A percentile compares a stretch with the other conserved stretches of the same genome.
These are phyloP conservation scores for Acromyrmex echinatior DNA, from an alignment of 1,140 invertebrate species.

Conservation along the genomic window DNA sequence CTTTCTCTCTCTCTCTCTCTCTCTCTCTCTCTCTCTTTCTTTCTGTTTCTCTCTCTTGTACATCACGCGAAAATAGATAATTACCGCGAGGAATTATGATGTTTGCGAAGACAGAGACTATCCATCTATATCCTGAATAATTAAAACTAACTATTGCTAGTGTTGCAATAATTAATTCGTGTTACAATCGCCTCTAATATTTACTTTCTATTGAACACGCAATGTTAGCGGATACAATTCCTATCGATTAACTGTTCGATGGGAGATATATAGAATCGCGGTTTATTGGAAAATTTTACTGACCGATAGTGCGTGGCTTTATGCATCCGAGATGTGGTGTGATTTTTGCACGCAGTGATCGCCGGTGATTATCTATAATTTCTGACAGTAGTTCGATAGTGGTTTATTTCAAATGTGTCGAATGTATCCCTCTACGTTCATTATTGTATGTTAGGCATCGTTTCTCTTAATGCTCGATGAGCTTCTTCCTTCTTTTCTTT, in stretches of 20 bases:
- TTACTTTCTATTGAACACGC: background rate
- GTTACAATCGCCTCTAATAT: background rate
- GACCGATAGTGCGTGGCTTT: background rate
- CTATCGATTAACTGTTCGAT: conserved; percentile 11
- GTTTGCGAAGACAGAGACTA: background rate
- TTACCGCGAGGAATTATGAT: conserved; percentile 7
- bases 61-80: background rate
- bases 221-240: conserved; percentile 19
- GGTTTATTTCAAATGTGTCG: conserved; percentile 7
- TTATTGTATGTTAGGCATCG: background rate
- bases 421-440: conserved; percentile 4
- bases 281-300: conserved; percentile 51
- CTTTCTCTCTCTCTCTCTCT: background rate
- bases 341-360: conserved; percentile 3
- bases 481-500: conserved; percentile 52
- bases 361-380: conserved; percentile 11
- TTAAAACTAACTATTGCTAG: background rate
- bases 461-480: background rate
- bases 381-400: background rate
- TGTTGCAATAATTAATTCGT: conserved; percentile 5
- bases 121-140: background rate
- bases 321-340: background rate
- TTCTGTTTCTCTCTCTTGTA: background rate
- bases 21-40: background rate
- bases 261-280: conserved; percentile 16